Conservation (phyloP, 2,888 invertebrate genomes). For the Ectemnius cavifrons region DNA sequence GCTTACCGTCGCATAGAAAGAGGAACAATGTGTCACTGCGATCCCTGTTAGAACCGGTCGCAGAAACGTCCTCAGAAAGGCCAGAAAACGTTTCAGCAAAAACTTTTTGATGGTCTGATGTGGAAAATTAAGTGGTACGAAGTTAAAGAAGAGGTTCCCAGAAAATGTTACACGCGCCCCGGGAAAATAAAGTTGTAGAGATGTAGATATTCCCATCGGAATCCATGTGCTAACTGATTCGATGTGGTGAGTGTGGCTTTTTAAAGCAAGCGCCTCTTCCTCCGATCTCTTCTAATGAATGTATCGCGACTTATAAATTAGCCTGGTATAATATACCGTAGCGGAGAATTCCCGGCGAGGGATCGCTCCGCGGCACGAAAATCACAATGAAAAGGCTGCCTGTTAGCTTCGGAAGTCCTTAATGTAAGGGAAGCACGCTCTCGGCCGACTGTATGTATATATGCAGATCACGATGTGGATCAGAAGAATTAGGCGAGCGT, state of each 20-base stretch:
- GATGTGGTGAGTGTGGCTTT: no score
- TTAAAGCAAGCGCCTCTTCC: no score
- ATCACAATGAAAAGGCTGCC: slow-evolving; percentile 35
- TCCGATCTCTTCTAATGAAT: no score
- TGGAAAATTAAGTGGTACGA: no score
- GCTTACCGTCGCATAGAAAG: slow-evolving; percentile 7
- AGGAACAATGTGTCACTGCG: slow-evolving; percentile 14
- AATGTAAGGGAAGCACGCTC: slow-evolving; percentile 54
- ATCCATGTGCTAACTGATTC: no score
- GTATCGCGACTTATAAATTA: slow-evolving; percentile 8
- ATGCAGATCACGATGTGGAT: slow-evolving; percentile 21
- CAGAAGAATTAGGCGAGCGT: slow-evolving; percentile 26
- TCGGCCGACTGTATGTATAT: background rate
- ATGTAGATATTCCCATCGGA: no score
- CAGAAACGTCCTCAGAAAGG: no score
- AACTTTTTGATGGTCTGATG: background rate
- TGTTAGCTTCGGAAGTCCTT: slow-evolving; percentile 42
- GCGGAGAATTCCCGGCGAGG: background rate
- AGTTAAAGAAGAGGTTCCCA: no score
- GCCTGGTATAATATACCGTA: slow-evolving; percentile 26
- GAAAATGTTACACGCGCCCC: no score
- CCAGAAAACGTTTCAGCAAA: no score
- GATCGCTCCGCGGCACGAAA: slow-evolving; percentile 20
- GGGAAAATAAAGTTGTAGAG: no score
- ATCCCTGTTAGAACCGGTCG: no score